Percentiles rank a stretch among this genome's conserved stretches.
phyloP scores from a whole-genome alignment of 2,888 invertebrate genomes.

The Melanchra persicariae region DNA sequence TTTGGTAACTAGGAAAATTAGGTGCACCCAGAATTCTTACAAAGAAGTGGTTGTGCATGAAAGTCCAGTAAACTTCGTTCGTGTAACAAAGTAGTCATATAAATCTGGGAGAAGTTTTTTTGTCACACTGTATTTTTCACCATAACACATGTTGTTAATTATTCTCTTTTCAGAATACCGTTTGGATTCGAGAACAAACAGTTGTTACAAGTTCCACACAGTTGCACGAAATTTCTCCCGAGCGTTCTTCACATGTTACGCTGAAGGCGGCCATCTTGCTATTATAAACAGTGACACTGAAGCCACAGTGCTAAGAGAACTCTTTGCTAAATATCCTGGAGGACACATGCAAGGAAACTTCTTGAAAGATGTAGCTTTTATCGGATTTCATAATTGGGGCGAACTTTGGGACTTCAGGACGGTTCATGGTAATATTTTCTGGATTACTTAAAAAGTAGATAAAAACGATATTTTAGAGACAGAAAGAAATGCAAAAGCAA shows the following conservation, averaged over 20 bases:
- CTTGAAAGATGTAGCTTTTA: constrained; percentile 63
- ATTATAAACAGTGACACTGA: constrained; percentile 77
- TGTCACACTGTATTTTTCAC: not conserved
- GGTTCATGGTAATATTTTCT: constrained; percentile 67
- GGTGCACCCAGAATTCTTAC: not conserved
- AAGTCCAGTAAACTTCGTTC: not conserved
- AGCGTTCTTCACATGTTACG: constrained; percentile 74
- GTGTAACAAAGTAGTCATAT: not conserved
- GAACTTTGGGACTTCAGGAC: constrained; percentile 72
- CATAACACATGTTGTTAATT: not conserved
- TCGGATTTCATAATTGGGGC: constrained; percentile 74
- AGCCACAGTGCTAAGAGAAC: constrained; percentile 65
- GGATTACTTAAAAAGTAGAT: not conserved
- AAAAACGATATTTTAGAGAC: not conserved
- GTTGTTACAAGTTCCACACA: constrained; percentile 79
- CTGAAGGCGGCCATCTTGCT: constrained; percentile 77
- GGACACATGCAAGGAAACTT: constrained; percentile 54
- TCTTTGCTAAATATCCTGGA: constrained; percentile 66
- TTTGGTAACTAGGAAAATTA: no score
- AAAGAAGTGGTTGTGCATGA: not conserved
- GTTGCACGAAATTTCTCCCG: constrained; percentile 71
- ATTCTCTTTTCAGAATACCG: constrained; percentile 69
- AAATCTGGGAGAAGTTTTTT: not conserved
- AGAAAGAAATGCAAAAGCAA: not conserved
- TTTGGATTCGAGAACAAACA: constrained; percentile 70